Percentiles rank a stretch among this genome's conserved stretches.
Evolutionary conservation across 2,113 vertebrate genomes (phyloP).

Genomic region (Sinocyclocheilus maitianheensis): DNA sequence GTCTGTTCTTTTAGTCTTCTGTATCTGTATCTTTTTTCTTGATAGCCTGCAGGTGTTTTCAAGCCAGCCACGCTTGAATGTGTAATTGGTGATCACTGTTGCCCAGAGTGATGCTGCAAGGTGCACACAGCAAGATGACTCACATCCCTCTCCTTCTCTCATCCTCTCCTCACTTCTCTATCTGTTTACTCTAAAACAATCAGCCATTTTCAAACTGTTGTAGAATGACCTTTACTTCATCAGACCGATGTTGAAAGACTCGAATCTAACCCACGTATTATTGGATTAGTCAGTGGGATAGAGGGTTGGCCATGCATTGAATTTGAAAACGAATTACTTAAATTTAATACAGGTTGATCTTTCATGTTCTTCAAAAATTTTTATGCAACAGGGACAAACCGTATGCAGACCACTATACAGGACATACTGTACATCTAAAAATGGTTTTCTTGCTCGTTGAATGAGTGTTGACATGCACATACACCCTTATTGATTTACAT

Average conservation of each 20-base stretch:
- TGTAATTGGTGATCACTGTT: background rate
- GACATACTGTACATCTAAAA: background rate
- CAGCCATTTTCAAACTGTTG: background rate
- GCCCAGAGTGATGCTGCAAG: conserved; percentile 6
- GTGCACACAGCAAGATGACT: background rate
- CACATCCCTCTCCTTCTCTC: background rate
- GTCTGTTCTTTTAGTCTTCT: background rate
- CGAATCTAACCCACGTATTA: background rate
- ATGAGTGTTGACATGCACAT: background rate
- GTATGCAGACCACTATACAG: too few relatives aligned
- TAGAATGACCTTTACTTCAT: conserved; percentile 13
- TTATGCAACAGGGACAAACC: background rate
- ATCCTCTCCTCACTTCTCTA: background rate
- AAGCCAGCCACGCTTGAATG: background rate
- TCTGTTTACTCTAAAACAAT: background rate
- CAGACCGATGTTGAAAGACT: background rate
- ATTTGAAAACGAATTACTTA: background rate
- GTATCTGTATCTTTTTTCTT: background rate
- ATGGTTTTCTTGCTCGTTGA: too few relatives aligned
- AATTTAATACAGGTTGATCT: background rate
- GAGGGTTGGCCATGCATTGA: background rate
- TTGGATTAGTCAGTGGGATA: conserved; percentile 8
- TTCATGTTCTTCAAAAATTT: background rate
- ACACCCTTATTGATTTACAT: background rate
- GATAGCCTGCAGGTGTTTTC: conserved; percentile 11